Conservation (phyloP, 2,888 invertebrate genomes). For the Clanis bilineata region DNA sequence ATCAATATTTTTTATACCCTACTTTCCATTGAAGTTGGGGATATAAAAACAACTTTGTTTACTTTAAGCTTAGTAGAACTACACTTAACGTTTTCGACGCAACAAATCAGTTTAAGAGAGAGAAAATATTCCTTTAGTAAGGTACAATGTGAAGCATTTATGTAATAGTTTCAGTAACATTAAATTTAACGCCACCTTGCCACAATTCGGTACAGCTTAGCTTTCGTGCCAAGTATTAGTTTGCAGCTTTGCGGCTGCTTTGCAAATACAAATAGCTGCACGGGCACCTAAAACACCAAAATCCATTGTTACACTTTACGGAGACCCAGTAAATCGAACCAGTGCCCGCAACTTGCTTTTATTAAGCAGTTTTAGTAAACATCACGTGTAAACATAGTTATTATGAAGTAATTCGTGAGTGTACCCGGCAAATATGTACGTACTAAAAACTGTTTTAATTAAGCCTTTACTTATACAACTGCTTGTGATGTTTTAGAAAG, state of each 20-base stretch:
- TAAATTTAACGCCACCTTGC: conserved; percentile 32
- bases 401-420: too few relatives aligned
- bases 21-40: too few relatives aligned
- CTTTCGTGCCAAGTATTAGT: conserved; percentile 46
- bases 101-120: background rate
- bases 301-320: conserved; percentile 36
- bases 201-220: conserved; percentile 40
- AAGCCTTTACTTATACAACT: too few relatives aligned
- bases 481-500: too few relatives aligned
- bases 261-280: conserved; percentile 42
- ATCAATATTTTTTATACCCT: too few relatives aligned
- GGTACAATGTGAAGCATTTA: conserved; percentile 14
- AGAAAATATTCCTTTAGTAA: conserved; percentile 1
- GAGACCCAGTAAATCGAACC: conserved; percentile 10
- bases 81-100: background rate
- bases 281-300: conserved; percentile 35
- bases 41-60: background rate
- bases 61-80: background rate
- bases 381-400: background rate
- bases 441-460: too few relatives aligned
- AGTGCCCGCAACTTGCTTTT: background rate
- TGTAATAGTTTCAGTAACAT: conserved; percentile 28
- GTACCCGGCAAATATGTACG: too few relatives aligned
- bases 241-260: conserved; percentile 45
- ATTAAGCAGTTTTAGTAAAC: background rate